phyloP scores from a whole-genome alignment of 2,797 vertebrate species.

The Sebastes dallii region DNA sequence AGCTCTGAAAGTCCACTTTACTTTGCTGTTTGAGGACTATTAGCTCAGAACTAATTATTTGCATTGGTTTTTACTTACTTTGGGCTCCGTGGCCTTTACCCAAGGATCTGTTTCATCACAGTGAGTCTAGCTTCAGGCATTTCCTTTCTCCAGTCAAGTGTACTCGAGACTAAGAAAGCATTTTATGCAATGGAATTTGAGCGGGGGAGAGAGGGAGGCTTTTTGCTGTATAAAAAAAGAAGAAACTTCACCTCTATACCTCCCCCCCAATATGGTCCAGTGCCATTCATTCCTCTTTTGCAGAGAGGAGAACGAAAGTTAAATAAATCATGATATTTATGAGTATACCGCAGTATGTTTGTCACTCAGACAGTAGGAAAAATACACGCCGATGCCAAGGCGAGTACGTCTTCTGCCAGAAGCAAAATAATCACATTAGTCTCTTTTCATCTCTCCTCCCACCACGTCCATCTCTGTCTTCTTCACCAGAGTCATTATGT shows the following conservation, averaged over 20 bases:
- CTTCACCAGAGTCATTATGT: conserved; percentile 56
- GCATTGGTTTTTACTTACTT: conserved; percentile 34
- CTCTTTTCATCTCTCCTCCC: conserved; percentile 54
- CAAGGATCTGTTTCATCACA: conserved; percentile 50
- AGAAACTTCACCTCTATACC: conserved; percentile 7
- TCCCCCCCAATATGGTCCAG: conserved; percentile 10
- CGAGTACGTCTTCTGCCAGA: conserved; percentile 29
- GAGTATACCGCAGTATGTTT: conserved; percentile 18
- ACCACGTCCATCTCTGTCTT: conserved; percentile 54
- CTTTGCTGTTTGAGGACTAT: conserved; percentile 20
- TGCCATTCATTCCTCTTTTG: not conserved
- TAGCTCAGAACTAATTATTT: conserved; percentile 58
- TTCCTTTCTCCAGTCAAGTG: conserved; percentile 52
- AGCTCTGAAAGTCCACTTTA: not conserved
- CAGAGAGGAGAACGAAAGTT: not conserved
- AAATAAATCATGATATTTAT: conserved; percentile 38
- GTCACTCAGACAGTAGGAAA: conserved; percentile 14
- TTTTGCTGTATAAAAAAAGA: not conserved
- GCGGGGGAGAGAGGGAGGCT: not conserved
- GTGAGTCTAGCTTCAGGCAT: conserved; percentile 28
- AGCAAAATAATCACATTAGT: conserved; percentile 59
- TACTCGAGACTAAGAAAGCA: conserved; percentile 19
- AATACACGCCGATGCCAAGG: not conserved
- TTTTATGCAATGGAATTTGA: conserved; percentile 22
- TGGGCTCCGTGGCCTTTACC: conserved; percentile 19